Percentiles rank a stretch among this genome's conserved stretches.
Evolutionary conservation across 1,140 invertebrate species (phyloP).

Genomic region (Portunus trituberculatus): DNA sequence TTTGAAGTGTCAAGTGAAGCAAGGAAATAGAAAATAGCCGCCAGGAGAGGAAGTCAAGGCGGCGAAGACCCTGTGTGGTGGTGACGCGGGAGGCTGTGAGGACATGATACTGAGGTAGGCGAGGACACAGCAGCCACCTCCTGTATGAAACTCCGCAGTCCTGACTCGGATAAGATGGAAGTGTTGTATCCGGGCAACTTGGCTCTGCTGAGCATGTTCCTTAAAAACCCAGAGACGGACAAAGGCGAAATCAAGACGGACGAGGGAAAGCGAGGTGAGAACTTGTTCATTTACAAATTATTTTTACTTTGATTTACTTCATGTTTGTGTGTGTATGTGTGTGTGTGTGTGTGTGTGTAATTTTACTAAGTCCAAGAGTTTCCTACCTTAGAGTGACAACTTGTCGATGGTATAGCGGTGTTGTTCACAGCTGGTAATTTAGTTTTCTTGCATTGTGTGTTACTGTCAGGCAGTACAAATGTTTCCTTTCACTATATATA

Average conservation of each 20-base stretch:
- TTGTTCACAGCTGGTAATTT: not conserved
- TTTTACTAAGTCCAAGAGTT: not conserved
- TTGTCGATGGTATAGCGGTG: not conserved
- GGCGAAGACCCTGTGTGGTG: conserved; percentile 51
- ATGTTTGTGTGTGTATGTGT: no score
- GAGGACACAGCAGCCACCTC: conserved; percentile 59
- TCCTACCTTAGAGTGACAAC: not conserved
- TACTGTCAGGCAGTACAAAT: not conserved
- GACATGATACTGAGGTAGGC: conserved; percentile 64
- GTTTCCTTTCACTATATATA: not conserved
- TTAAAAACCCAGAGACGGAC: conserved; percentile 73
- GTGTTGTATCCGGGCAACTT: conserved; percentile 77
- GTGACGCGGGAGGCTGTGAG: conserved; percentile 55
- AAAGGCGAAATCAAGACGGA: conserved; percentile 71
- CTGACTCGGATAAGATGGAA: conserved; percentile 75
- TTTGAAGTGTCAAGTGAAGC: conserved; percentile 53
- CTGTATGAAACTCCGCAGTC: conserved; percentile 74
- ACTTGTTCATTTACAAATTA: not conserved
- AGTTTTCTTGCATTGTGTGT: not conserved
- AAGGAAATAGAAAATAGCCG: conserved; percentile 45
- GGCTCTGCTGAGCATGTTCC: conserved; percentile 77
- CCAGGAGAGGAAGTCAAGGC: conserved; percentile 7
- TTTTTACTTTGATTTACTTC: not conserved
- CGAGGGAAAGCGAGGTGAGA: conserved; percentile 69
- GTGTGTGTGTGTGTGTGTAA: no score